Evolutionary conservation across 2,797 vertebrate species (phyloP).

Genomic region (Tragelaphus oryx): DNA sequence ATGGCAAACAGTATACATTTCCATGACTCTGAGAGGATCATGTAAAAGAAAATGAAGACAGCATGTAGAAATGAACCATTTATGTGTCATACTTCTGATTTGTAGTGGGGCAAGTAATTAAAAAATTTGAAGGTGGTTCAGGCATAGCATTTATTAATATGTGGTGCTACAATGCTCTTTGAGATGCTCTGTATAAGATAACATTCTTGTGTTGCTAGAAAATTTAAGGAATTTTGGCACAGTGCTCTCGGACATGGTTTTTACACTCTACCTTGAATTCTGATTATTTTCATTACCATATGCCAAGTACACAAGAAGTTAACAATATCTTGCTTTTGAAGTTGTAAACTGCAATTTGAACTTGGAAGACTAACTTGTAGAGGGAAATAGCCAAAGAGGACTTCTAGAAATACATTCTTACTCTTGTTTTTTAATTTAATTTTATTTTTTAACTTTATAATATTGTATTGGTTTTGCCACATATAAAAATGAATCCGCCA

Average conservation of each 20-base stretch:
- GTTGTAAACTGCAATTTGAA: slow-evolving; percentile 25
- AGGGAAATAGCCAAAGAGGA: slow-evolving; percentile 24
- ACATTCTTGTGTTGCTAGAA: background rate
- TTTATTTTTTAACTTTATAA: no score
- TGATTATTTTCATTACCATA: slow-evolving; percentile 13
- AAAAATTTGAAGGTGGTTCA: background rate
- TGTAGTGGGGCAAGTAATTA: slow-evolving; percentile 1
- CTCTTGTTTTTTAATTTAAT: background rate
- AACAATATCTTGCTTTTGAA: slow-evolving; percentile 19
- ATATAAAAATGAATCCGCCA: no score
- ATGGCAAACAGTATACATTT: background rate
- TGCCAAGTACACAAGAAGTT: background rate
- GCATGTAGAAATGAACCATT: background rate
- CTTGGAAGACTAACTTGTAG: background rate
- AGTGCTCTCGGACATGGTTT: background rate
- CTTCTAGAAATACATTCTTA: background rate
- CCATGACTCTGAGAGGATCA: background rate
- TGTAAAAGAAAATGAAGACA: background rate
- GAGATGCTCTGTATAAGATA: background rate
- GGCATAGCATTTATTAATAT: background rate
- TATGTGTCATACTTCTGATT: background rate
- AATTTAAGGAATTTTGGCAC: background rate
- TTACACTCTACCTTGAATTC: background rate
- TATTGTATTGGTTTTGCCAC: no score
- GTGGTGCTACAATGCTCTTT: background rate